Base-by-base conservation (phyloP, 2,888 invertebrate species). In the Oasisia sp. region DNA sequence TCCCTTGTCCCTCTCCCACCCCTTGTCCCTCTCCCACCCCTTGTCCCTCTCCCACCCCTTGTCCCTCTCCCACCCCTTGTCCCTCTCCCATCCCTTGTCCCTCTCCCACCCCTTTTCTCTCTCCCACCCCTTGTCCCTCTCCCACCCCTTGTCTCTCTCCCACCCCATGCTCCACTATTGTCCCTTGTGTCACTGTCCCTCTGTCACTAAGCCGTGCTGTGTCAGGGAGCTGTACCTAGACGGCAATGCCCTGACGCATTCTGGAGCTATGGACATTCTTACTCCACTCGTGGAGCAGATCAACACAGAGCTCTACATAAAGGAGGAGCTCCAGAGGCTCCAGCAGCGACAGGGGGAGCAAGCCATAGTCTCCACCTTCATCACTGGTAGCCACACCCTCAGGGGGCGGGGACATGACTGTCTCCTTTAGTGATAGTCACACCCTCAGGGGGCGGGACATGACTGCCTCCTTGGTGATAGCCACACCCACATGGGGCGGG, bases 161-260 rank as follows among this genome's bases (percentile, higher is more conserved):
- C 74, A 14, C 74, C 74, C 74, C 74, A 7, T 19, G 27, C n/a
- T 27, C 74, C 56, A 56, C 56, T 19, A 19, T 56, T 50, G 5
- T 27, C 74, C 74, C 74, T 27, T 19, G 7, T 74, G 8, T 9
- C 56, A 56, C 19, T 56, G 11, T 56, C 56, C 11, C 11, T 19
- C 56, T 19, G 19, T 56, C 14, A 14, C 56, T 11, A 38, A 38
- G 50, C 50, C 50, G 8, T 50, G 5, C 74, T 91, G 91, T 58
- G 91, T 32, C 93, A 96, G 96, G 91, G 96, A 96, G 89, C 93
- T 96, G 91, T 96, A 94, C 93, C 92, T 96, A 44, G 96, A 96
- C 94, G 96, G 96, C 32, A 96, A 96, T 93, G 94, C 95, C 92
- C 93, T 96, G 12, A 94, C 95, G 93, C 95, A 96, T 94, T 95